phyloP scores from a whole-genome alignment of 92 coral and sea anemone species.

The Montipora capitata region DNA sequence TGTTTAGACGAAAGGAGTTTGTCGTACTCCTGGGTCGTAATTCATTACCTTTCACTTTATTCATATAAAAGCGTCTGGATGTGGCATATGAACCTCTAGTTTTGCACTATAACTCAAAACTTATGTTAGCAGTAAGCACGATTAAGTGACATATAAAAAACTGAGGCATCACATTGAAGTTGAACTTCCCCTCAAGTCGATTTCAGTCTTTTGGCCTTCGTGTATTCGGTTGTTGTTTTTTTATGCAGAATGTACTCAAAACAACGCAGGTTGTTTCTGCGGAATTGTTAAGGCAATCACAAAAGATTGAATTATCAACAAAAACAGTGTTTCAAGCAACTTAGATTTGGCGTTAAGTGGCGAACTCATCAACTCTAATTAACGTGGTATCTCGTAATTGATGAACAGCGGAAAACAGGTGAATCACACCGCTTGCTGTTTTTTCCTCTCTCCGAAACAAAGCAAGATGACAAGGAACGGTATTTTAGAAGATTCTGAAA shows the following conservation, averaged over 20 bases:
- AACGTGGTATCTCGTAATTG: conserved; percentile 25
- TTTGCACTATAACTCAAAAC: too few species aligned
- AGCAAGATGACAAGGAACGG: conserved; percentile 50
- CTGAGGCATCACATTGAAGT: neutral
- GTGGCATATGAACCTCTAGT: too few species aligned
- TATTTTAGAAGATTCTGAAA: neutral
- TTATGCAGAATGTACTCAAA: conserved; percentile 15
- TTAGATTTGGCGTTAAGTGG: conserved; percentile 53
- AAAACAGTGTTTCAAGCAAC: conserved; percentile 4
- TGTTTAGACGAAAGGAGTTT: too few species aligned
- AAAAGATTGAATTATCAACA: conserved; percentile 52
- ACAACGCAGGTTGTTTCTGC: conserved; percentile 59
- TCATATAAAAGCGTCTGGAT: too few species aligned
- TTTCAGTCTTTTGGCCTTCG: neutral
- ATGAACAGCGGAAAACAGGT: conserved; percentile 27
- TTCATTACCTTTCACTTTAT: too few species aligned
- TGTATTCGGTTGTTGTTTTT: conserved; percentile 28
- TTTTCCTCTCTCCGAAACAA: conserved; percentile 31
- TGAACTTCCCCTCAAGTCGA: neutral
- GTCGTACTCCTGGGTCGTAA: too few species aligned
- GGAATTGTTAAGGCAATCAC: conserved; percentile 56
- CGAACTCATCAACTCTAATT: conserved; percentile 44
- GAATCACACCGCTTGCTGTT: conserved; percentile 41
- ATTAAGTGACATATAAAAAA: neutral
- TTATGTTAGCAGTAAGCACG: neutral